Conservation (phyloP, 2,888 invertebrate species). For the Orchesella flavescens region DNA sequence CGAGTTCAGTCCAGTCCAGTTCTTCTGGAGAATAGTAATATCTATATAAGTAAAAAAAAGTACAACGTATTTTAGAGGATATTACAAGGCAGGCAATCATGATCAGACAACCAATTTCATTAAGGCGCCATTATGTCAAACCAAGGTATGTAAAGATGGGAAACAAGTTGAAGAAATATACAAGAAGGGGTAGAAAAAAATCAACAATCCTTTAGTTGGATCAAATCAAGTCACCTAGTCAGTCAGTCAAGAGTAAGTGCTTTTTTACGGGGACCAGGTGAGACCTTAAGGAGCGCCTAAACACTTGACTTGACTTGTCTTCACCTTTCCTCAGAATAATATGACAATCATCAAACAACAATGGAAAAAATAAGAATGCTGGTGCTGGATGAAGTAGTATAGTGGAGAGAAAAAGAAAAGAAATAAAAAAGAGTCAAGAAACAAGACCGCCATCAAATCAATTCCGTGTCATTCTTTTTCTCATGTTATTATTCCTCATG, state of each 20-base stretch:
- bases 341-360: no score
- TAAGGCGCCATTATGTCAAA: slow-evolving; percentile 72
- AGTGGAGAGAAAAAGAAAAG: no score
- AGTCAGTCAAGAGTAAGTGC: slow-evolving; percentile 32
- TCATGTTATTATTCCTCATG: slow-evolving; percentile 37
- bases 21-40: no score
- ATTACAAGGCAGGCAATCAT: slow-evolving; percentile 68
- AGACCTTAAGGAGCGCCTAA: neutral
- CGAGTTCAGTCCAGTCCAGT: no score
- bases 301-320: slow-evolving; percentile 20
- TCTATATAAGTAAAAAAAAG: slow-evolving; percentile 11
- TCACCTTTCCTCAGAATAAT: slow-evolving; percentile 52
- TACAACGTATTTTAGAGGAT: slow-evolving; percentile 48
- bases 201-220: slow-evolving; percentile 7
- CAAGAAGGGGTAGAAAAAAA: no score
- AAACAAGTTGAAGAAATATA: slow-evolving; percentile 49
- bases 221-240: slow-evolving; percentile 42
- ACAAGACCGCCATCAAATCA: slow-evolving; percentile 67
- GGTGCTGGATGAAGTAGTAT: no score
- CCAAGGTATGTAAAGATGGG: slow-evolving; percentile 63
- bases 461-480: slow-evolving; percentile 46
- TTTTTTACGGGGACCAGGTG: slow-evolving; percentile 15
- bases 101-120: slow-evolving; percentile 72
- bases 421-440: neutral
- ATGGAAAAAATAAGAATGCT: slow-evolving; percentile 22